Conservation (phyloP, 1,140 invertebrate species). For the Copidosoma floridanum region DNA sequence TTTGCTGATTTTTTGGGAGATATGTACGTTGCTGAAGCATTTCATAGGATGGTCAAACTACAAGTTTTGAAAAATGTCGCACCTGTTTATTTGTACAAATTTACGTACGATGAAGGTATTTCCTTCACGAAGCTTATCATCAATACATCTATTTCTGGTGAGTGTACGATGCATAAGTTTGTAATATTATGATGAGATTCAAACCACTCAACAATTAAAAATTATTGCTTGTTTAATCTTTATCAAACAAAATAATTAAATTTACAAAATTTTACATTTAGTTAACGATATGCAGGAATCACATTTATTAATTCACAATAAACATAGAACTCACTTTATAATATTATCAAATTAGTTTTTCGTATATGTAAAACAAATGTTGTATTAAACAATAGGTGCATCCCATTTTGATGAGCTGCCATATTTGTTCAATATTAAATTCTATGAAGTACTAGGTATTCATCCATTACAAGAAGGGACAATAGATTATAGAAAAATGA, state of each 20-base stretch:
- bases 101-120: constrained; percentile 43
- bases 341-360: too few relatives aligned
- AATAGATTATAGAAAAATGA: constrained; percentile 5
- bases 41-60: constrained; percentile 47
- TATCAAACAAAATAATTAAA: background rate
- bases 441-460: background rate
- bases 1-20: constrained; percentile 53
- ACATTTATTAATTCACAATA: too few relatives aligned
- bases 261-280: constrained; percentile 5
- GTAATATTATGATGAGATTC: too few relatives aligned
- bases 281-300: too few relatives aligned
- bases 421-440: constrained; percentile 31
- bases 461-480: background rate
- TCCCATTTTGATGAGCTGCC: constrained; percentile 40
- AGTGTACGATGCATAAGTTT: too few relatives aligned
- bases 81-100: constrained; percentile 57
- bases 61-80: constrained; percentile 36
- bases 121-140: constrained; percentile 21
- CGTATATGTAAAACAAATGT: too few relatives aligned
- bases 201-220: too few relatives aligned
- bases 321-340: too few relatives aligned
- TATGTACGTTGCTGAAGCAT: constrained; percentile 48
- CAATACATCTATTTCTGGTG: constrained; percentile 7
- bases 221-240: too few relatives aligned
- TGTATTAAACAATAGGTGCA: constrained; percentile 30